Conservation (phyloP, 2,113 vertebrate genomes). For the Cavia porcellus region DNA sequence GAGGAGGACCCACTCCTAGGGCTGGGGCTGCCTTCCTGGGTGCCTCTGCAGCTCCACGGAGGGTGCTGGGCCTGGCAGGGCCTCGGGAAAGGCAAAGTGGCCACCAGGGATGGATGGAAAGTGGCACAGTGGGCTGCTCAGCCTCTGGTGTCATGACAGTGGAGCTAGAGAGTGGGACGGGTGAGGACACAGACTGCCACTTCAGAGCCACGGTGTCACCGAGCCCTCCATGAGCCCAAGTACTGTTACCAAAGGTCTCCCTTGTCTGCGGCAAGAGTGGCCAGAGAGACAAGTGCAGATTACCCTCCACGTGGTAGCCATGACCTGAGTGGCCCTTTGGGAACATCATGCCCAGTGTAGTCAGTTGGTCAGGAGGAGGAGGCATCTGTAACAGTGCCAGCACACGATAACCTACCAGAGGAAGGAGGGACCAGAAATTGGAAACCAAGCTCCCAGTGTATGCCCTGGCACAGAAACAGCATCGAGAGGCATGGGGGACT, state of each 20-base stretch:
- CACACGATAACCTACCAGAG: neutral
- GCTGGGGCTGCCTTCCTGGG: neutral
- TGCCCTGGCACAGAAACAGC: conserved; percentile 18
- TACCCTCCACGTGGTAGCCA: neutral
- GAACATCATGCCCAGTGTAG: neutral
- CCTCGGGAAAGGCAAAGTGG: neutral
- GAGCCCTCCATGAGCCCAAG: fast-evolving
- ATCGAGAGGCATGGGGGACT: neutral
- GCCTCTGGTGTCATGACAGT: fast-evolving
- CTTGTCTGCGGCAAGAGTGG: neutral
- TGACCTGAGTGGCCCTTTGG: neutral
- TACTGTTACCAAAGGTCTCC: neutral
- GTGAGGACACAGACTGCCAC: neutral
- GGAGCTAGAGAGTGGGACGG: neutral
- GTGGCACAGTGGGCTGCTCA: fast-evolving
- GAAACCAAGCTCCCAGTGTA: neutral
- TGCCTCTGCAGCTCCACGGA: neutral
- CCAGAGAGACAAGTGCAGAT: neutral
- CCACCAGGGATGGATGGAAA: neutral
- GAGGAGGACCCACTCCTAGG: neutral
- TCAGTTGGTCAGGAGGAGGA: neutral
- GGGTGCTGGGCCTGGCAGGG: fast-evolving
- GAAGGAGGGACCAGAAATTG: conserved; percentile 44
- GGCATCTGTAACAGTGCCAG: neutral
- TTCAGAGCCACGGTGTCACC: neutral